A percentile compares a stretch with the other conserved stretches of the same genome.
Evolutionary conservation across 64 coral and sea anemone genomes (phyloP).

Genomic region (Montipora sp.): DNA sequence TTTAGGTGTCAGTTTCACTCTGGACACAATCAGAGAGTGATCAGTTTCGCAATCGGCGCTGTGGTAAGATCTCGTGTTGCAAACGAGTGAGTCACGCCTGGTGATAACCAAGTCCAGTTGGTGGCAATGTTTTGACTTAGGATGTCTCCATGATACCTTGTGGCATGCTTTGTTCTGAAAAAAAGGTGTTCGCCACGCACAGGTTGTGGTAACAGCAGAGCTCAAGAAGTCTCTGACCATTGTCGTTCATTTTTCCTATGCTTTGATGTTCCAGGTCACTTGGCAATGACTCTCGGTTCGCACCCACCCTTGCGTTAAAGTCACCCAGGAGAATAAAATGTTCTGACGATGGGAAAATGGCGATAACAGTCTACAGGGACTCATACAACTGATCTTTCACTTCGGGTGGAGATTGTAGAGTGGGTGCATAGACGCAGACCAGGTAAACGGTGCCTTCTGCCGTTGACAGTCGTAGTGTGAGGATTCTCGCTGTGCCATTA

Average conservation of each 20-base stretch:
- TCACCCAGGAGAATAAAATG: neutral
- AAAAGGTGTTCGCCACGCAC: constrained; percentile 36
- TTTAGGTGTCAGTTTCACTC: neutral
- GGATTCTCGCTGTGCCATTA: neutral
- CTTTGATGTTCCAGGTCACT: neutral
- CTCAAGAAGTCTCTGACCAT: constrained; percentile 22
- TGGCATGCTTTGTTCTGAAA: constrained; percentile 4
- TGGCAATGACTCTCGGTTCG: neutral
- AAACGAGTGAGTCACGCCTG: neutral
- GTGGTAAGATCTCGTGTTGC: constrained; percentile 27
- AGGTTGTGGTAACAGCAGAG: constrained; percentile 39
- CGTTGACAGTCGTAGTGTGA: neutral
- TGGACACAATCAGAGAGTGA: constrained; percentile 28
- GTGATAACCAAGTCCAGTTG: constrained; percentile 48
- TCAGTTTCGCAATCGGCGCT: constrained; percentile 48
- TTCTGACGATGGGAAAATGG: constrained; percentile 1
- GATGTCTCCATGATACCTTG: constrained; percentile 27
- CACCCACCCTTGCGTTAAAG: neutral
- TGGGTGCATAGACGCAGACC: constrained; percentile 3
- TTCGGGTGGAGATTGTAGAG: neutral
- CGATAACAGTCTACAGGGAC: neutral
- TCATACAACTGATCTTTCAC: constrained; percentile 34
- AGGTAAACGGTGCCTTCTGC: neutral
- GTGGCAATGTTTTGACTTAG: constrained; percentile 24
- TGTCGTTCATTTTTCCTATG: constrained; percentile 19